Evolutionary conservation across 2,888 invertebrate species (phyloP).

Genomic region (Campaea margaritaria): DNA sequence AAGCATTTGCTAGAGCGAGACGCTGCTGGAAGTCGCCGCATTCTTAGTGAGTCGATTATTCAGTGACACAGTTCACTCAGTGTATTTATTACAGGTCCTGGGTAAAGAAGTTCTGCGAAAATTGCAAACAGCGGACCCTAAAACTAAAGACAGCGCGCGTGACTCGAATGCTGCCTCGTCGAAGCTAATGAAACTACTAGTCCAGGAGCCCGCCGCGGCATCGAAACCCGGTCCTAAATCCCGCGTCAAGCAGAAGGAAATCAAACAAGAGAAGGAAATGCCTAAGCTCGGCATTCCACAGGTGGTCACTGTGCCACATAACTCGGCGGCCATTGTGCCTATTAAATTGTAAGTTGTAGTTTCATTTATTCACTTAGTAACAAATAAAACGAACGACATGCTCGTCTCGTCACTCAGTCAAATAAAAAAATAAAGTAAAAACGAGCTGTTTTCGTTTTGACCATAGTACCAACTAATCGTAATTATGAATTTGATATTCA

Average conservation of each 20-base stretch:
- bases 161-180: constrained; percentile 13
- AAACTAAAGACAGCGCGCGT: constrained; percentile 8
- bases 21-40: too few species aligned
- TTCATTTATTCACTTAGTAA: constrained; percentile 1
- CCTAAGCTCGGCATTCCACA: background rate
- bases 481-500: too few species aligned
- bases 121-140: constrained; percentile 27
- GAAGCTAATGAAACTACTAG: constrained; percentile 23
- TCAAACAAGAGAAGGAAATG: background rate
- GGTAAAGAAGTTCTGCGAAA: constrained; percentile 31
- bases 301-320: constrained; percentile 7
- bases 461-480: too few species aligned
- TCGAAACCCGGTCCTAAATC: constrained; percentile 35
- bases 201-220: constrained; percentile 3
- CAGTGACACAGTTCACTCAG: too few species aligned
- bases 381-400: too few species aligned
- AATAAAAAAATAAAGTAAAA: too few species aligned
- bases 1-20: too few species aligned
- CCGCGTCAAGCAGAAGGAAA: constrained; percentile 5
- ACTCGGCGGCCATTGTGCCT: constrained; percentile 54
- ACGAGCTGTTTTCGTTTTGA: too few species aligned
- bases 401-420: too few species aligned
- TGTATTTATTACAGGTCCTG: constrained; percentile 44
- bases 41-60: too few species aligned
- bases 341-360: constrained; percentile 64